Evolutionary conservation across 2,888 invertebrate genomes (phyloP), one percentile per base, ranked within the genome.

Genomic region (Sycophila texana): DNA sequence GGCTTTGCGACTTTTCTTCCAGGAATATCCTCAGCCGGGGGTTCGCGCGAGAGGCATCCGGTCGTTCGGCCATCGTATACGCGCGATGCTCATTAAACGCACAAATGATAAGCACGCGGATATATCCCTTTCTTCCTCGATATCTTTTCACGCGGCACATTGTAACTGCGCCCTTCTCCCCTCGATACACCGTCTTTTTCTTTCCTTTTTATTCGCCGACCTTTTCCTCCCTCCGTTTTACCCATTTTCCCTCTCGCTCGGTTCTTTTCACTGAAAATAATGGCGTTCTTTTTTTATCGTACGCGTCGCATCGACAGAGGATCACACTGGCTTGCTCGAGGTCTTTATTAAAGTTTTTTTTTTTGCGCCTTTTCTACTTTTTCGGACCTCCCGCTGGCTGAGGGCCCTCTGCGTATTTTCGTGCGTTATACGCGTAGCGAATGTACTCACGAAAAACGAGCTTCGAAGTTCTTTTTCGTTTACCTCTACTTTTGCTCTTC

Each of bases 311-410:
- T 26, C 30, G 22, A 57, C n/a, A 22, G 49, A 63, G 16, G 51
- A 18, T 22, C 57, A 30, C 39, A 14, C 74, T 26, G 22, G 22
- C 13, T 7, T n/a, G 16, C 47, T 68, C 55, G 49, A 51, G 22
- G 30, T 47, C 60, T 66, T 58, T 71, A 77, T 77, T 71, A 77
- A 77, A 77, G 71, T 39, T 77, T 72, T 72, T 65, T 53, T 77
- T 72, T 72, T 58, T 58, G 16, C 60, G 26, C 60, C n/a, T 75
- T 26, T 39, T 39, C 7, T 39, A 39, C 10, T 39, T 39, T 39
- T 67, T 30, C 39, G 47, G 13, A 30, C 16, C 39, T 39, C 39
- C 16, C 74, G 58, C 18, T 20, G 12, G 10, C 4, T 18, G 22
- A 13, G 14, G 22, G 68, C 53, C 22, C 10, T 14, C 57, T 51